Evolutionary conservation across 2,797 vertebrate genomes (phyloP).

Genomic region (Carcharodon carcharias): DNA sequence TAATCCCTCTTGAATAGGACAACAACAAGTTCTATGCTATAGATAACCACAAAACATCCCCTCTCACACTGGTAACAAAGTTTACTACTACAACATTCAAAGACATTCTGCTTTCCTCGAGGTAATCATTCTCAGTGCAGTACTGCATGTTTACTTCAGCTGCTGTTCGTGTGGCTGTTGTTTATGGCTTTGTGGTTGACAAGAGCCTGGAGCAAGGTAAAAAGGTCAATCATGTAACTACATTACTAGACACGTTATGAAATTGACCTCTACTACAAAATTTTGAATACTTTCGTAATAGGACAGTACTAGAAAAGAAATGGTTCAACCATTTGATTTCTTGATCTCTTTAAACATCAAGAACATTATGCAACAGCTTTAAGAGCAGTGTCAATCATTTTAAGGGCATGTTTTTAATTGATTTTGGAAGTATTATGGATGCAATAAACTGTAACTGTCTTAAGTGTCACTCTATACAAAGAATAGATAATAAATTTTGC

Average conservation of each 20-base stretch:
- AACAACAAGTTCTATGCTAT: neutral
- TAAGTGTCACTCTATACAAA: neutral
- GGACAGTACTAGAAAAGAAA: neutral
- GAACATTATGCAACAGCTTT: neutral
- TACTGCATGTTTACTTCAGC: neutral
- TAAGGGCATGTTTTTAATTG: neutral
- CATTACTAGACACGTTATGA: neutral
- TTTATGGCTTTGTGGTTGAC: slow-evolving; percentile 3
- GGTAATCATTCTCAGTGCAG: neutral
- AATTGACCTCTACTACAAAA: neutral
- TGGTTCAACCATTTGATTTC: neutral
- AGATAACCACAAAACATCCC: neutral
- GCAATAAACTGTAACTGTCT: neutral
- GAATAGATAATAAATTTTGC: neutral
- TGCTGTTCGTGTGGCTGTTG: neutral
- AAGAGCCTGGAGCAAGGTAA: neutral
- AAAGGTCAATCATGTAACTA: neutral
- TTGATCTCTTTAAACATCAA: neutral
- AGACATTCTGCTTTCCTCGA: neutral
- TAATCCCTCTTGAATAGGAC: neutral
- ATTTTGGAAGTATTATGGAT: neutral
- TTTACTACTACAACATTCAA: neutral
- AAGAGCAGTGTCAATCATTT: neutral
- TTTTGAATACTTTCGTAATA: slow-evolving; percentile 6
- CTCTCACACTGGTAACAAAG: neutral